Evolutionary conservation across 2,888 invertebrate species (phyloP).

Genomic region (Antheraea assamensis): DNA sequence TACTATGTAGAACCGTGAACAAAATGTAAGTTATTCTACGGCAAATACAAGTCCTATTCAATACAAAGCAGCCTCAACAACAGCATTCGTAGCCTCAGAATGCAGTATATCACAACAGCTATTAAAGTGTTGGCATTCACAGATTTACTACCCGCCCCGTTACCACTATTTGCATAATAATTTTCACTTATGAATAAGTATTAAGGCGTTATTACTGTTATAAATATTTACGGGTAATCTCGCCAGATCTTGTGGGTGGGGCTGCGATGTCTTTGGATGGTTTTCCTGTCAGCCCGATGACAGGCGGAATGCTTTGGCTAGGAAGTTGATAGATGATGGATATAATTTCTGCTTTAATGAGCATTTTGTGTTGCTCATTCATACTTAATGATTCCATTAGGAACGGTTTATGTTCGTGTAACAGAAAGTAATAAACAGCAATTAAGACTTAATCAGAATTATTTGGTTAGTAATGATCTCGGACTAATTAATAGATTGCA

Average conservation of each 20-base stretch:
- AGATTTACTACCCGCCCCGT: constrained; percentile 68
- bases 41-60: constrained; percentile 32
- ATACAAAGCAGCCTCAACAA: constrained; percentile 35
- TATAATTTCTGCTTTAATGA: constrained; percentile 60
- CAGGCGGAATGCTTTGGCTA: constrained; percentile 58
- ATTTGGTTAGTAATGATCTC: background rate
- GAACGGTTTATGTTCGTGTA: constrained; percentile 25
- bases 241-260: constrained; percentile 58
- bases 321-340: constrained; percentile 65
- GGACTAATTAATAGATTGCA: background rate
- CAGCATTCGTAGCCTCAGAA: constrained; percentile 24
- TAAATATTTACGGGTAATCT: constrained; percentile 76
- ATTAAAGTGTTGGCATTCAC: constrained; percentile 60
- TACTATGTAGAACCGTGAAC: background rate
- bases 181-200: constrained; percentile 82
- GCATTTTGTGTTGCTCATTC: constrained; percentile 51
- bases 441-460: background rate
- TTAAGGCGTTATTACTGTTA: constrained; percentile 77
- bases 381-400: constrained; percentile 45
- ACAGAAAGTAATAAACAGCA: background rate
- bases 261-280: constrained; percentile 46
- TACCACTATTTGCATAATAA: constrained; percentile 79
- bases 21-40: background rate
- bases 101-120: constrained; percentile 37
- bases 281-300: constrained; percentile 65